Evolutionary conservation across 2,888 invertebrate species (phyloP).

Genomic region (Hirudinaria manillensis): DNA sequence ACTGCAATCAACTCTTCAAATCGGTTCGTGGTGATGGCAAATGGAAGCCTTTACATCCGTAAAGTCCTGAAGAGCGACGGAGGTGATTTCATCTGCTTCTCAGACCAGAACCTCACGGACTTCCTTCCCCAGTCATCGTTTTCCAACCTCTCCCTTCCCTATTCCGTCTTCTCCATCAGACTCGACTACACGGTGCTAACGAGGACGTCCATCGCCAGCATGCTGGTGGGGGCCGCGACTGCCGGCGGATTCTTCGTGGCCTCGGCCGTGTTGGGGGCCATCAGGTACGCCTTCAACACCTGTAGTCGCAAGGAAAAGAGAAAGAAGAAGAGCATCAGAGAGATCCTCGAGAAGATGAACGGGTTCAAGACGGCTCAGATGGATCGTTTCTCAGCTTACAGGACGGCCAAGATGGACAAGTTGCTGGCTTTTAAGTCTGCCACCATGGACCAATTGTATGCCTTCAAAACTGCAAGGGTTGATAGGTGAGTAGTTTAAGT

Average conservation of each 20-base stretch:
- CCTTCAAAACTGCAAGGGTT: constrained; percentile 46
- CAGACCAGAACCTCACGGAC: constrained; percentile 76
- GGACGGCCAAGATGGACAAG: constrained; percentile 45
- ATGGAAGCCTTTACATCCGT: constrained; percentile 74
- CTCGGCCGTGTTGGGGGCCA: constrained; percentile 72
- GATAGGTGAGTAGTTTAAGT: constrained; percentile 46
- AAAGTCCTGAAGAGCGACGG: constrained; percentile 64
- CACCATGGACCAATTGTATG: constrained; percentile 46
- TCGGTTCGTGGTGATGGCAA: constrained; percentile 65
- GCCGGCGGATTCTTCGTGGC: constrained; percentile 73
- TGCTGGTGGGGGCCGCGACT: constrained; percentile 72
- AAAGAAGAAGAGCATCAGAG: constrained; percentile 70
- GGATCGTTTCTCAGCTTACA: constrained; percentile 47
- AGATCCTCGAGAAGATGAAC: constrained; percentile 71
- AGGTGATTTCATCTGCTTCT: constrained; percentile 76
- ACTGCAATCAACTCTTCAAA: background rate
- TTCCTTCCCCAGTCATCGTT: constrained; percentile 57
- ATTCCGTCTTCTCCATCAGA: constrained; percentile 58
- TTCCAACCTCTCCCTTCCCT: background rate
- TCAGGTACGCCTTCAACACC: constrained; percentile 68
- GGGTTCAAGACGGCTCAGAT: constrained; percentile 48
- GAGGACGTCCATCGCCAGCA: constrained; percentile 75
- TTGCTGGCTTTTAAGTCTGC: constrained; percentile 48
- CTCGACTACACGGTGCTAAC: constrained; percentile 80
- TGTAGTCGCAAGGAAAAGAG: constrained; percentile 52